Evolutionary conservation across 2,113 vertebrate species (phyloP).

Genomic region (Coregonus clupeaformis): DNA sequence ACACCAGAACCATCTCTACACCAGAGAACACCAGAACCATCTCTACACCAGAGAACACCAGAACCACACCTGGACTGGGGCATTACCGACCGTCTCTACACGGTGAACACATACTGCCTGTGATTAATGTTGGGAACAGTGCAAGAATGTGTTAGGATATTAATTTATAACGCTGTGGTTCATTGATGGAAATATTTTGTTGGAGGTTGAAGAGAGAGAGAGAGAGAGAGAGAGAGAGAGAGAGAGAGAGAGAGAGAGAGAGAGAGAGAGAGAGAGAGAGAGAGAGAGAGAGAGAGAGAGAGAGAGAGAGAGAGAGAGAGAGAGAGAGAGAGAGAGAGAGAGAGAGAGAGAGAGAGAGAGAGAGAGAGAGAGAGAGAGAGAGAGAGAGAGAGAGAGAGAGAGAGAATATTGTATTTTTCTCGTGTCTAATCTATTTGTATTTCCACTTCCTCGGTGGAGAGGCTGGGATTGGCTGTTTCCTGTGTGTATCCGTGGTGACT

Average conservation of each 20-base stretch:
- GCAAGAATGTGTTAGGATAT: slow-evolving; percentile 11
- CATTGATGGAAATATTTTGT: background rate
- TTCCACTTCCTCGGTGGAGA: background rate
- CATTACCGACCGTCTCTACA: background rate
- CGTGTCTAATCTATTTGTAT: background rate
- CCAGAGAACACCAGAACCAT: too few relatives aligned
- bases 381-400: background rate
- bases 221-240: slow-evolving; percentile 1
- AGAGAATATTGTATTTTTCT: background rate
- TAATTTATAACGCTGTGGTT: slow-evolving; percentile 4
- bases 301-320: background rate
- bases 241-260: background rate
- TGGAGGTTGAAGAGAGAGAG: background rate
- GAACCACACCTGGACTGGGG: slow-evolving; percentile 28
- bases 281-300: background rate
- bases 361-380: background rate
- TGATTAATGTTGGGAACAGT: slow-evolving; percentile 14
- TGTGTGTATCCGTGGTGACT: background rate
- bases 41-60: background rate
- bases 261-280: background rate
- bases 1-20: background rate
- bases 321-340: background rate
- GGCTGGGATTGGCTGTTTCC: background rate
- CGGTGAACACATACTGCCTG: background rate
- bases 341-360: background rate